A percentile compares a stretch with the other conserved stretches of the same genome.
Evolutionary conservation across 2,888 invertebrate genomes (phyloP).

Genomic region (Agrenia bidenticulata): DNA sequence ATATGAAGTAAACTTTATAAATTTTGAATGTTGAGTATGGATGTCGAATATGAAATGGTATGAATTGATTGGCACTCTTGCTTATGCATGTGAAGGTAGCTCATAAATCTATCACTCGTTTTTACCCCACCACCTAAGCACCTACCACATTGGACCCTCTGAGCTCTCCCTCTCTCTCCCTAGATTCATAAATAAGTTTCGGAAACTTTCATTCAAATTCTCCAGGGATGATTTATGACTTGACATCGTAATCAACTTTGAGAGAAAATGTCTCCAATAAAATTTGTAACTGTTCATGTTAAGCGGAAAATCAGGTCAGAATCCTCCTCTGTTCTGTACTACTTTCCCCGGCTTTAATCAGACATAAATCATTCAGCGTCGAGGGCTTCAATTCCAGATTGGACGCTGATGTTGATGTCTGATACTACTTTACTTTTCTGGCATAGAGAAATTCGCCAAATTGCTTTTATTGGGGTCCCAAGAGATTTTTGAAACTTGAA

Average conservation of each 20-base stretch:
- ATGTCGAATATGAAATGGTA: no score
- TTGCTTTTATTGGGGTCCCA: constrained; percentile 15
- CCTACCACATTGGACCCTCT: neutral
- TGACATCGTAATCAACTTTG: constrained; percentile 21
- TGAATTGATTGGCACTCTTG: no score
- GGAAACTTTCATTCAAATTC: constrained; percentile 21
- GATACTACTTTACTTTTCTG: neutral
- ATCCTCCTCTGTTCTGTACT: constrained; percentile 8
- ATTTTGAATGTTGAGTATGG: no score
- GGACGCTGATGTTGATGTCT: constrained; percentile 8
- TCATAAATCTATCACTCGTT: constrained; percentile 15
- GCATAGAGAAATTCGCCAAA: constrained; percentile 9
- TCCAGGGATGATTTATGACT: constrained; percentile 16
- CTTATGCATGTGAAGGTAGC: constrained; percentile 1
- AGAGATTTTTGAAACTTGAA: constrained; percentile 13
- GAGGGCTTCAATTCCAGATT: constrained; percentile 31
- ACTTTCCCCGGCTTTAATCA: constrained; percentile 25
- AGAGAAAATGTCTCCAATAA: constrained; percentile 19
- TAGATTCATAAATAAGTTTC: constrained; percentile 17
- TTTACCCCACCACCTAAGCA: no score
- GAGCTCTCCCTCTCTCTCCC: neutral
- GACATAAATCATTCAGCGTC: constrained; percentile 26
- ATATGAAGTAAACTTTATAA: no score
- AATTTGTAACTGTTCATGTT: constrained; percentile 21
- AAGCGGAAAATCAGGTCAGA: constrained; percentile 19